These are phyloP conservation scores for Anguilla pacifica DNA, from an alignment of 2,797 vertebrate genomes.

Conservation along the genomic window DNA sequence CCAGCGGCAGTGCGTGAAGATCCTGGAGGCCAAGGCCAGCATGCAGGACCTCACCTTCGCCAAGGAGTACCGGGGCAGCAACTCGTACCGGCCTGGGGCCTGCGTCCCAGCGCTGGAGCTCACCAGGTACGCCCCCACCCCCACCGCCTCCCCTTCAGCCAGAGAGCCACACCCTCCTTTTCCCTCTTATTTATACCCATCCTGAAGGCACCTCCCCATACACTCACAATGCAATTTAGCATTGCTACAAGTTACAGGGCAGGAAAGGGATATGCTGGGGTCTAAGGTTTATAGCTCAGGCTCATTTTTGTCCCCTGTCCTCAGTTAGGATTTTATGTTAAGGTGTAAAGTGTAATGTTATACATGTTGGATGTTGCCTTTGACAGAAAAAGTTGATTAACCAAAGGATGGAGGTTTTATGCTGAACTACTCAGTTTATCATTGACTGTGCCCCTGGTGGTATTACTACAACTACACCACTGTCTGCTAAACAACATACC, in stretches of 20 bases:
- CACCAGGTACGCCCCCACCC: constrained; percentile 75
- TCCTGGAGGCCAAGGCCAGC: constrained; percentile 90
- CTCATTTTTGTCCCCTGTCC: too few relatives aligned
- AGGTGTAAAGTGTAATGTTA: too few relatives aligned
- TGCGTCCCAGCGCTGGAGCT: constrained; percentile 95
- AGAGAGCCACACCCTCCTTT: neutral
- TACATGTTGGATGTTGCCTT: too few relatives aligned
- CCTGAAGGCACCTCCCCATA: neutral
- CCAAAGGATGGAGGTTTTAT: too few relatives aligned
- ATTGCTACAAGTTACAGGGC: neutral
- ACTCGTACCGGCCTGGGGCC: constrained; percentile 86
- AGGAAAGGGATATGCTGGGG: neutral
- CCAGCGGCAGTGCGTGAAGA: constrained; percentile 90
- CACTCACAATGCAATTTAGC: neutral
- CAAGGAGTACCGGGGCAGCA: constrained; percentile 93
- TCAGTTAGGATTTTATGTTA: too few relatives aligned
- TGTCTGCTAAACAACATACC: neutral
- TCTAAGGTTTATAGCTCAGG: too few relatives aligned
- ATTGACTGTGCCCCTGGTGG: too few relatives aligned
- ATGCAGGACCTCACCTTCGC: constrained; percentile 97
- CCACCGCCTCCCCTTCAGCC: too few relatives aligned
- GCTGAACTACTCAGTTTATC: too few relatives aligned
- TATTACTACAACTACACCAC: too few relatives aligned
- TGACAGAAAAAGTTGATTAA: too few relatives aligned
- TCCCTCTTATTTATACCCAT: neutral